A percentile compares a stretch with the other conserved stretches of the same genome.
phyloP scores from a whole-genome alignment of 2,113 vertebrate species.

The Passer montanus region DNA sequence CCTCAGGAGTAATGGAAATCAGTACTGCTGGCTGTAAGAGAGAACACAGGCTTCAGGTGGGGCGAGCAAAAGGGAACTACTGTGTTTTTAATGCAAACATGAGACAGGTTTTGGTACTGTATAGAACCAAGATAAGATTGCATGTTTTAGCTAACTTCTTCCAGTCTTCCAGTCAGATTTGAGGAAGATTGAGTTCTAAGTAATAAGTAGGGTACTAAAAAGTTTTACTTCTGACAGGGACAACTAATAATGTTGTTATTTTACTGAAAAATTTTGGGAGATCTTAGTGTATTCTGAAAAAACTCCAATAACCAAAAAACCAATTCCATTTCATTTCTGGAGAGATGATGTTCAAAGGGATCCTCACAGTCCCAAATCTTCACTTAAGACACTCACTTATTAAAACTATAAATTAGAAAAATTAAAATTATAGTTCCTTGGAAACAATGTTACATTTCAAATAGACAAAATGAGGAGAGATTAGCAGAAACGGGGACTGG shows the following conservation, averaged over 20 bases:
- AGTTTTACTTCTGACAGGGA: neutral
- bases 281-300: neutral
- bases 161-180: neutral
- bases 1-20: neutral
- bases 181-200: neutral
- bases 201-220: neutral
- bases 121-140: neutral
- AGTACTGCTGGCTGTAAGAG: neutral
- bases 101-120: neutral
- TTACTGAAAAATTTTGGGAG: neutral
- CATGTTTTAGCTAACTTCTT: neutral
- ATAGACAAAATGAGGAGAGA: neutral
- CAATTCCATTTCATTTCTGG: neutral
- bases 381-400: neutral
- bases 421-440: neutral
- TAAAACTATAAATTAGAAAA: neutral
- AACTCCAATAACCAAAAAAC: neutral
- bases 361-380: neutral
- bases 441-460: neutral
- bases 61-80: neutral
- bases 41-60: neutral
- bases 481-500: neutral
- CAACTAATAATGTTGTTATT: neutral
- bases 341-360: neutral
- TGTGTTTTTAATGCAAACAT: neutral